Conservation (phyloP, 2,888 invertebrate species). For the Celastrina argiolus region DNA sequence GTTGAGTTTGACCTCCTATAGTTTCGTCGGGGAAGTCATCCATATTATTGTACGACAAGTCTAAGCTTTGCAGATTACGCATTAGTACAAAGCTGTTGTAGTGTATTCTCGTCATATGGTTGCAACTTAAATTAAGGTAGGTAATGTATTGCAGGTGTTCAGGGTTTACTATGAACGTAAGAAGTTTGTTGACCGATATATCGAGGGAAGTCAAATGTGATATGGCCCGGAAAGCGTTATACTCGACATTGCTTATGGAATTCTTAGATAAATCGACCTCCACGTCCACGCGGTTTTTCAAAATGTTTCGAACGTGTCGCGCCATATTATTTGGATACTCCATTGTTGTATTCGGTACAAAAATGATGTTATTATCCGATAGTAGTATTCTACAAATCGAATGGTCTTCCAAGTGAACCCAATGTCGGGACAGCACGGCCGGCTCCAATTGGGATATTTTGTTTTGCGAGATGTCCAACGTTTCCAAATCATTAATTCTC, state of each 20-base stretch:
- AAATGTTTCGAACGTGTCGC: slow-evolving; percentile 40
- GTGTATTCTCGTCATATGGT: slow-evolving; percentile 48
- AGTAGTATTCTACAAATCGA: slow-evolving; percentile 57
- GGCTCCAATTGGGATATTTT: slow-evolving; percentile 50
- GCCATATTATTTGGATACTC: slow-evolving; percentile 35
- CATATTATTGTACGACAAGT: slow-evolving; percentile 57
- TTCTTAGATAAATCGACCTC: slow-evolving; percentile 63
- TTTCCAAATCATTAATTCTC: slow-evolving; percentile 59
- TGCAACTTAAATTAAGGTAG: slow-evolving; percentile 58
- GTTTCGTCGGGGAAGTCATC: slow-evolving; percentile 51
- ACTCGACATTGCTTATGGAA: slow-evolving; percentile 51
- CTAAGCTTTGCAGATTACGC: slow-evolving; percentile 58
- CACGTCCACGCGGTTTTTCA: slow-evolving; percentile 40
- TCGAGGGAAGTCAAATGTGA: slow-evolving; percentile 49
- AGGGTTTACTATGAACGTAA: slow-evolving; percentile 49
- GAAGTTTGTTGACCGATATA: slow-evolving; percentile 55
- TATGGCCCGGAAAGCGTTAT: slow-evolving; percentile 56
- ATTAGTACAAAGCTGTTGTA: slow-evolving; percentile 54
- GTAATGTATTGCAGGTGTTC: slow-evolving; percentile 48
- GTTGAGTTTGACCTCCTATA: slow-evolving; percentile 47
- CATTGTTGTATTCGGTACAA: slow-evolving; percentile 51
- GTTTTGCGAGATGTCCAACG: slow-evolving; percentile 62
- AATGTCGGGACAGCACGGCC: slow-evolving; percentile 55
- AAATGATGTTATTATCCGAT: slow-evolving; percentile 51
- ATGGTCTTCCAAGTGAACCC: slow-evolving; percentile 52